Evolutionary conservation across 2,888 invertebrate genomes (phyloP).

Genomic region (Iphiclides podalirius): DNA sequence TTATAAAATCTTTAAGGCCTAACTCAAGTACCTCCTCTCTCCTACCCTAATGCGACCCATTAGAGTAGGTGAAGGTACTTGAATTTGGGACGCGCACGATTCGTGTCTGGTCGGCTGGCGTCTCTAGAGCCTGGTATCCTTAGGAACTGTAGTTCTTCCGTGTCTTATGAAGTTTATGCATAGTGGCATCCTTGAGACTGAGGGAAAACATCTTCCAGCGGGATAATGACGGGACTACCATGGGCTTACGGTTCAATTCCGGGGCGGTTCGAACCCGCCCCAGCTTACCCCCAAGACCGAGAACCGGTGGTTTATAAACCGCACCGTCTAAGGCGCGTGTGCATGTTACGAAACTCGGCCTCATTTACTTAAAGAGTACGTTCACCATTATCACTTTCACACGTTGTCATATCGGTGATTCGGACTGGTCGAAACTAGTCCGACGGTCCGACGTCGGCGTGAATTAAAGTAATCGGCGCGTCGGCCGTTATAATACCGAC

Average conservation of each 20-base stretch:
- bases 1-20: no score
- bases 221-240: background rate
- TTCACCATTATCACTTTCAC: conserved; percentile 16
- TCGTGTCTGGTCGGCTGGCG: no score
- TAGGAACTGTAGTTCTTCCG: no score
- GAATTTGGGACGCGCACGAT: no score
- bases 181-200: no score
- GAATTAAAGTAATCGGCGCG: conserved; percentile 1
- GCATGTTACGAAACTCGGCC: conserved; percentile 26
- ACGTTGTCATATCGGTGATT: conserved; percentile 10
- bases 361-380: conserved; percentile 23
- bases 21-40: no score
- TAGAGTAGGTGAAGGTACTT: no score
- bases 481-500: background rate
- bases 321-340: background rate
- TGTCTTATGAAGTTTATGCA: no score
- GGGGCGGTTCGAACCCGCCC: no score
- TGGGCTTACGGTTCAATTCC: background rate
- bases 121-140: no score
- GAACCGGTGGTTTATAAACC: background rate
- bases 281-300: background rate
- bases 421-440: conserved; percentile 5
- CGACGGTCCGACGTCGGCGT: background rate
- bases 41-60: no score
- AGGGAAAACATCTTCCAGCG: no score